These are phyloP conservation scores for Oxyura jamaicensis DNA, from an alignment of 2,113 vertebrate genomes.

Conservation along the genomic window DNA sequence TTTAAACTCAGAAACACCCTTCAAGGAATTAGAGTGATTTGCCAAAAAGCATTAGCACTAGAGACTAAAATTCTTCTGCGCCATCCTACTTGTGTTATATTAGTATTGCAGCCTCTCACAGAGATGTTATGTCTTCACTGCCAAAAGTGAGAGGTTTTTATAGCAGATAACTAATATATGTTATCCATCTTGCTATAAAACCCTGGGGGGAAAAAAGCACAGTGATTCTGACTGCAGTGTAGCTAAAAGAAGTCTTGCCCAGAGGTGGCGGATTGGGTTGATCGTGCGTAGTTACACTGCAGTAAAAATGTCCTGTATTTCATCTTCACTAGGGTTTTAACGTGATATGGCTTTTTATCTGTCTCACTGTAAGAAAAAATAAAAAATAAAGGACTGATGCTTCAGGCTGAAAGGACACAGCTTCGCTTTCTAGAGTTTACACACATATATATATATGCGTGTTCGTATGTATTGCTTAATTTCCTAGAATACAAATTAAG, in stretches of 20 bases:
- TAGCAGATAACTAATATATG: background rate
- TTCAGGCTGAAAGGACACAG: background rate
- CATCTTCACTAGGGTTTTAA: background rate
- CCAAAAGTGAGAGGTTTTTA: background rate
- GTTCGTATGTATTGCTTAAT: background rate
- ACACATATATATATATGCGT: background rate
- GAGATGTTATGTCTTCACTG: background rate
- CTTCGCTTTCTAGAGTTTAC: background rate
- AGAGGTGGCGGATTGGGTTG: background rate
- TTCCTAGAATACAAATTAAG: background rate
- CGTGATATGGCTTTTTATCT: background rate
- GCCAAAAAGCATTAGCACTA: background rate
- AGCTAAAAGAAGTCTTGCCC: background rate
- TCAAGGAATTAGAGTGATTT: background rate
- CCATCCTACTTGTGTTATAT: background rate
- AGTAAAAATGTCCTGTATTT: conserved; percentile 32
- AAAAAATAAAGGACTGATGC: background rate
- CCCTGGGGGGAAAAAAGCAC: background rate
- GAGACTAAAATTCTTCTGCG: background rate
- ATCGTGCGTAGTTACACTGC: background rate
- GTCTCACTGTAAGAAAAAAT: background rate
- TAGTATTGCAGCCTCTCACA: background rate
- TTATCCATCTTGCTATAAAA: background rate
- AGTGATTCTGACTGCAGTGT: background rate
- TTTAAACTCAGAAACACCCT: background rate